A percentile compares a stretch with the other conserved stretches of the same genome.
These are phyloP conservation scores for Crambe crambe DNA, from an alignment of 37 sponge, comb jelly and placozoan species.

Conservation along the genomic window DNA sequence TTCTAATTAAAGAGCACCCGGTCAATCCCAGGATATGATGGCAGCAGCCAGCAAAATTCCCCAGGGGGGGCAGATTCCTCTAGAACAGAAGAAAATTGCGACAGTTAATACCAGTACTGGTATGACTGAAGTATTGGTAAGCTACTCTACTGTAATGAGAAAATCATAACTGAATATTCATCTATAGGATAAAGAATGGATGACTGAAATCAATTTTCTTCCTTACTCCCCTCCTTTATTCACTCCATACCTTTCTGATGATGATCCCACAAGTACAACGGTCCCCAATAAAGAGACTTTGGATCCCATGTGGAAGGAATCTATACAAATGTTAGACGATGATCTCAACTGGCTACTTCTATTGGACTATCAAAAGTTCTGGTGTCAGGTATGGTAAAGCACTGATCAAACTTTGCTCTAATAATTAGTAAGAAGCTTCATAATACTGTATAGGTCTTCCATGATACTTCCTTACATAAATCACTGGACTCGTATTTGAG, in stretches of 20 bases:
- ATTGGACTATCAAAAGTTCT: conserved; percentile 61
- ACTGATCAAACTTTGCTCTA: not conserved
- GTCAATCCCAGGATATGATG: too few relatives aligned
- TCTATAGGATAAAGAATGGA: conserved; percentile 54
- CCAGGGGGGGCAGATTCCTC: not conserved
- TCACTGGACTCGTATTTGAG: conserved; percentile 72
- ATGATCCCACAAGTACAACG: not conserved
- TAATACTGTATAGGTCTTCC: conserved; percentile 48
- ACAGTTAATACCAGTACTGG: conserved; percentile 45
- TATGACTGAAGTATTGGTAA: conserved; percentile 31
- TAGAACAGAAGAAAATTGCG: conserved; percentile 36
- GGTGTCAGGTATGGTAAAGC: conserved; percentile 67
- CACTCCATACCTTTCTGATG: not conserved
- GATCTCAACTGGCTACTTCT: conserved; percentile 73
- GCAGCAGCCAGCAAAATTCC: not conserved
- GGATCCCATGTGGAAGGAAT: conserved; percentile 59
- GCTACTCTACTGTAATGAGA: not conserved
- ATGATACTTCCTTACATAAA: conserved; percentile 70
- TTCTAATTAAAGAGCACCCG: not conserved
- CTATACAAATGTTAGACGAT: conserved; percentile 58
- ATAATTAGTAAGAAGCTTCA: too few relatives aligned
- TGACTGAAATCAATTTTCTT: conserved; percentile 52
- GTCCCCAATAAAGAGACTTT: not conserved
- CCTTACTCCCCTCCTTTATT: conserved; percentile 38
- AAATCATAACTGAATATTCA: not conserved